phyloP scores from a whole-genome alignment of 2,797 vertebrate species.

The Chrysocyon brachyurus region DNA sequence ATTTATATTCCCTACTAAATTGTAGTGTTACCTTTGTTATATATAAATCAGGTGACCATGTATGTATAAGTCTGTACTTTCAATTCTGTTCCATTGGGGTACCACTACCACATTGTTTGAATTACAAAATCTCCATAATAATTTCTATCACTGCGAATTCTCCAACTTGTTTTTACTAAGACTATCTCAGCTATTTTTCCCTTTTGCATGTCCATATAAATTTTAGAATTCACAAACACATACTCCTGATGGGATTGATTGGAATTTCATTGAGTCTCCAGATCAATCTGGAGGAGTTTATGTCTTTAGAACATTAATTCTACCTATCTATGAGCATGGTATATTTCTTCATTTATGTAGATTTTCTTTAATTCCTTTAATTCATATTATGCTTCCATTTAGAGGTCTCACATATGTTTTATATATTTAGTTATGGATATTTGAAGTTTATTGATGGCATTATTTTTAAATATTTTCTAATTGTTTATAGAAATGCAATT shows the following conservation, averaged over 20 bases:
- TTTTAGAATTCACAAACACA: not conserved
- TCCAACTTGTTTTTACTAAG: not conserved
- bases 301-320: not conserved
- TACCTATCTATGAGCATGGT: not conserved
- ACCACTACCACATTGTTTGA: not conserved
- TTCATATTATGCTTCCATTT: conserved; percentile 5
- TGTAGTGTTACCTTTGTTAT: not conserved
- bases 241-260: not conserved
- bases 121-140: not conserved
- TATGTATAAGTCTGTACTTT: not conserved
- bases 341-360: not conserved
- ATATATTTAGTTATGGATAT: not conserved
- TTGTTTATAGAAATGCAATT: not conserved
- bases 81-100: not conserved
- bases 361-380: not conserved
- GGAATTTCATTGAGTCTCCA: not conserved
- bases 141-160: not conserved
- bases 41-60: not conserved
- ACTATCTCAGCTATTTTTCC: not conserved
- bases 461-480: not conserved
- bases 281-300: not conserved
- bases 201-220: not conserved
- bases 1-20: not conserved
- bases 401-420: not conserved
- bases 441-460: not conserved